These are phyloP conservation scores for Halisarca cf. caerulea DNA, from an alignment of 37 sponge, comb jelly and placozoan species.

Conservation along the genomic window DNA sequence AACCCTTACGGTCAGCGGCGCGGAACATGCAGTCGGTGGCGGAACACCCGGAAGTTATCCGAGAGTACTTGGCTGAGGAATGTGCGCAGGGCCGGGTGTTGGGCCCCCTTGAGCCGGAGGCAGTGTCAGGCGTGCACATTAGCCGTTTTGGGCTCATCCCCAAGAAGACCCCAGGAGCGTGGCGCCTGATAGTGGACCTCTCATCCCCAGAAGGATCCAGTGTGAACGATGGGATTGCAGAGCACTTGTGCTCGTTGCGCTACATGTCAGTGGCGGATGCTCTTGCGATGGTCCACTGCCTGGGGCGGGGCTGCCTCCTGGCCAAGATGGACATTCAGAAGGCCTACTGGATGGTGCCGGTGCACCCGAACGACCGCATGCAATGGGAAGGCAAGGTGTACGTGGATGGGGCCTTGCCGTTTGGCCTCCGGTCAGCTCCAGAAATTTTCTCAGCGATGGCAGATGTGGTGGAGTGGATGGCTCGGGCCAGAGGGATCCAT, in stretches of 20 bases:
- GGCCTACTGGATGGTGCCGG: slow-evolving; percentile 35
- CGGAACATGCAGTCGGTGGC: slow-evolving; percentile 26
- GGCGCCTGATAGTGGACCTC: slow-evolving; percentile 44
- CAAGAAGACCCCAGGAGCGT: slow-evolving; percentile 25
- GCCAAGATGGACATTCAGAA: slow-evolving; percentile 25
- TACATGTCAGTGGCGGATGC: slow-evolving; percentile 24
- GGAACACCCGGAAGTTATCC: neutral
- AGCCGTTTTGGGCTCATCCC: slow-evolving; percentile 41
- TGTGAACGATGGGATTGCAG: slow-evolving; percentile 35
- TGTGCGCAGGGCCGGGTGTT: neutral
- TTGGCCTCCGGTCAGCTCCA: neutral
- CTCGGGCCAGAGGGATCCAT: neutral
- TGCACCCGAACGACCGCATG: slow-evolving; percentile 44
- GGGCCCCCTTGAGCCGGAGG: slow-evolving; percentile 9
- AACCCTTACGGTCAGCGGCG: neutral
- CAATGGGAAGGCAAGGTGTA: neutral
- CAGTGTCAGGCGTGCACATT: neutral
- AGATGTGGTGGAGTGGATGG: neutral
- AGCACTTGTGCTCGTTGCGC: neutral
- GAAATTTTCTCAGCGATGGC: neutral
- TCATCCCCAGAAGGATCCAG: slow-evolving; percentile 34
- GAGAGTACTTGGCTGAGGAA: neutral
- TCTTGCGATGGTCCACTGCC: neutral
- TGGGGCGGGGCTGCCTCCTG: neutral
- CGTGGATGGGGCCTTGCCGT: neutral